Evolutionary conservation across 2,888 invertebrate genomes (phyloP), one percentile per base, ranked within the genome.

Genomic region (Pseudanteris insignis): DNA sequence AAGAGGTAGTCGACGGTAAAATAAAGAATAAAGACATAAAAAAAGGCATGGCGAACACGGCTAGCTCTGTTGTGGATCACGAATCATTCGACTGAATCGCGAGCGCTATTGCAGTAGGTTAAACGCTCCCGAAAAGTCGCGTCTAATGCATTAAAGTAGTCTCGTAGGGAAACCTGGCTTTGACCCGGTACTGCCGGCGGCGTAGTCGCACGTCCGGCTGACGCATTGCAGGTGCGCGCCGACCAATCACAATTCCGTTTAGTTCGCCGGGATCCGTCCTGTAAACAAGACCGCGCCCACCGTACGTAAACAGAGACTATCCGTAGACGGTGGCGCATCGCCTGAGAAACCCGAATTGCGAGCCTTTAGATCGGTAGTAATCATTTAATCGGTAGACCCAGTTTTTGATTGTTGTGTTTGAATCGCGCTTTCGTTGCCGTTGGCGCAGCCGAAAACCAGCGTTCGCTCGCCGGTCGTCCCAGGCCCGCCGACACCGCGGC

Each of bases 161-260:
- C 59, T 62, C 36, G 66, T 66, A 67, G 70, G 70, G 70, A 70
- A 72, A 71, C 69, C 73, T 72, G 71, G 73, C 70, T 76, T 71
- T 77, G 75, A 77, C 76, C 76, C 74, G 77, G 74, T 71, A 73
- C 18, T 18, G 73, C 67, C 61, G 66, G 62, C 64, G 73, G 81
- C 81, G 81, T 81, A 79, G 80, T 80, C 79, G 76, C 77, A 71
- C 75, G 75, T 69, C 67, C 77, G 82, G 82, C 85, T 89, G 89
- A 89, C 89, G 89, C 89, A 90, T 89, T 90, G 90, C 90, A 89
- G 90, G 89, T 90, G 88, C 87, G 86, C 86, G 84, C 81, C 84
- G 84, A 85, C 89, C 89, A 89, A 90, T 89, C 86, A 85, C 84
- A 85, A 85, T 83, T 84, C 85, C 74, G 79, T 76, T 81, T 77